These are phyloP conservation scores for Drosophila nr. fundita DNA, from an alignment of 2,888 invertebrate genomes.

Conservation along the genomic window DNA sequence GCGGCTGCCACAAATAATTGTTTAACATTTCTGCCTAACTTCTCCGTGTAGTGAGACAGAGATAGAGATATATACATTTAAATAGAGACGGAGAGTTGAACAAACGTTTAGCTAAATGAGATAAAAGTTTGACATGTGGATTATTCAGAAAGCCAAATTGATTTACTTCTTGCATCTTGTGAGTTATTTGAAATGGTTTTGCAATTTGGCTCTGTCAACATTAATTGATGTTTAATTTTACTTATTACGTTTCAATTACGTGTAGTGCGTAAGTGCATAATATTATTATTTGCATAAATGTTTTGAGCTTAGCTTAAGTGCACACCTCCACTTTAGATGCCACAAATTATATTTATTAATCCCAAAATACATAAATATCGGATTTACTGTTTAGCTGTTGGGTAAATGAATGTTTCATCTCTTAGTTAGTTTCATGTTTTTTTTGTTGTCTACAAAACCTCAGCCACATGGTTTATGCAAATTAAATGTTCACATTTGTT, in stretches of 20 bases:
- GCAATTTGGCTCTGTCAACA: conserved; percentile 13
- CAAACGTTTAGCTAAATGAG: conserved; percentile 13
- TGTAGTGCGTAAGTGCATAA: conserved; percentile 8
- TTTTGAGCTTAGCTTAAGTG: conserved; percentile 11
- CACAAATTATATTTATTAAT: not conserved
- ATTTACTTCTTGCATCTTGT: conserved; percentile 24
- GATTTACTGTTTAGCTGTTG: conserved; percentile 8
- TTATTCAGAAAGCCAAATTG: conserved; percentile 21
- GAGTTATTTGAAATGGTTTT: conserved; percentile 27
- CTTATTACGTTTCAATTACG: conserved; percentile 31
- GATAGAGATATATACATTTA: not conserved
- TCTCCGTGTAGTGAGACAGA: not conserved
- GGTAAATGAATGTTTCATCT: conserved; percentile 3
- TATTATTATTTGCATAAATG: conserved; percentile 24
- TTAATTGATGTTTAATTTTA: conserved; percentile 23
- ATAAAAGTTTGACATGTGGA: conserved; percentile 34
- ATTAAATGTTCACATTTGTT: conserved; percentile 59
- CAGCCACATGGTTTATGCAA: conserved; percentile 79
- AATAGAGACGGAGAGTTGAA: conserved; percentile 3
- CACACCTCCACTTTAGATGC: conserved; percentile 13
- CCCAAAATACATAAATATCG: conserved; percentile 1
- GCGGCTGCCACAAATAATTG: conserved; percentile 26
- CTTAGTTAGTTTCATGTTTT: conserved; percentile 14
- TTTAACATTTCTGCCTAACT: conserved; percentile 11
- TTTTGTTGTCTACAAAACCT: conserved; percentile 18